Evolutionary conservation across 2,888 invertebrate genomes (phyloP), one percentile per base, ranked within the genome.

Genomic region (Lissonota sp.): DNA sequence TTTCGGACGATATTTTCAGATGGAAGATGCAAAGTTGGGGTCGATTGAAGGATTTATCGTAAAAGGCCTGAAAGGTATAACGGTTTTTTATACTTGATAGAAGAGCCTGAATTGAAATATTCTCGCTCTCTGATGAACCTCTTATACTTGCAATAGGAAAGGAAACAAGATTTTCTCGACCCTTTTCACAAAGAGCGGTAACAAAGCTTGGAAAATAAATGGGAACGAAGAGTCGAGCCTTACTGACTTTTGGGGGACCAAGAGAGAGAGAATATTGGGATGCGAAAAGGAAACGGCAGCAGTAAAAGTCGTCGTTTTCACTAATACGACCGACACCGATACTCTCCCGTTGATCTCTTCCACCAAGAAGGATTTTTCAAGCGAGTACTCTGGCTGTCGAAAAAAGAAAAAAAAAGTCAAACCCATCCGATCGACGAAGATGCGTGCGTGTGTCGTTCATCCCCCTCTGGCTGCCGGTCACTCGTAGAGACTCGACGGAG

Each of bases 81-180:
- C 64, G 64, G 64, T 40, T 39, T 39, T 58, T 12, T 16, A 37
- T 51, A 4, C 12, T 57, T 39, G 39, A 74, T 40, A 53, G 60
- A 55, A 67, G 58, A 26, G 37, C 44, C 60, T 14, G 60, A 60
- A 58, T 26, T 39, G 6, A 10, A 26, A 39, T 40, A 60, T 12
- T 60, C 60, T 26, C 42, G 7, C 40, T 40, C 40, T 14, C 42
- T 3, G 5, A n/a, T 14, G 37, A 26, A n/a, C 42, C n/a, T n/a
- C 46, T 37, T n/a, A n/a, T n/a, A n/a, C n/a, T n/a, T n/a, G n/a
- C n/a, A n/a, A n/a, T n/a, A n/a, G n/a, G n/a, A n/a, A n/a, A n/a
- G n/a, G n/a, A n/a, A n/a, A n/a, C n/a, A n/a, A 26, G 83, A 85
- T 88, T 89, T 87, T 88, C 88, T 86, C 83, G 84, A 89, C 89